These are phyloP conservation scores for Gephyroberyx darwinii DNA, from an alignment of 2,797 vertebrate genomes.

Conservation along the genomic window DNA sequence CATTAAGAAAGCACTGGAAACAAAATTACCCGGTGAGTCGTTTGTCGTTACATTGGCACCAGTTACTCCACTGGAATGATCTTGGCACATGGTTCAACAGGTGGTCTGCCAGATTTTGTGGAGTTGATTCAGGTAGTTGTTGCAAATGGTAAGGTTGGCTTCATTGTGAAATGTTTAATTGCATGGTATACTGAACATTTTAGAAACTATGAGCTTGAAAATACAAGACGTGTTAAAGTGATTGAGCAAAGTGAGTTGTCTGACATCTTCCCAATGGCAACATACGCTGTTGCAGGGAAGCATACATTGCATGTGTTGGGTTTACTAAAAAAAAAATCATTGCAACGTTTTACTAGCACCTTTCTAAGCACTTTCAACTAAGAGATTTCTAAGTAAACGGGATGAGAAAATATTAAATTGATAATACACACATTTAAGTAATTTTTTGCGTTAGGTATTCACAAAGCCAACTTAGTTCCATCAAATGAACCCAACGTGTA, in stretches of 20 bases:
- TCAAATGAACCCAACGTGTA: too few relatives aligned
- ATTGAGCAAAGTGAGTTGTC: slow-evolving; percentile 32
- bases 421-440: too few relatives aligned
- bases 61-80: slow-evolving; percentile 41
- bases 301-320: too few relatives aligned
- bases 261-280: slow-evolving; percentile 27
- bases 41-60: slow-evolving; percentile 30
- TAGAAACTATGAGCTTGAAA: slow-evolving; percentile 36
- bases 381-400: too few relatives aligned
- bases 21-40: slow-evolving; percentile 13
- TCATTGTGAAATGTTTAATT: slow-evolving; percentile 43
- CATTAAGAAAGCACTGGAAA: slow-evolving; percentile 12
- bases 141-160: slow-evolving; percentile 4
- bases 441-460: too few relatives aligned
- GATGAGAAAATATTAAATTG: too few relatives aligned
- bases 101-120: slow-evolving; percentile 29
- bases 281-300: slow-evolving; percentile 29
- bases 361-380: too few relatives aligned
- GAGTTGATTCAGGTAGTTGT: slow-evolving; percentile 23
- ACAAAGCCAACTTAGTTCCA: too few relatives aligned
- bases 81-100: slow-evolving; percentile 38
- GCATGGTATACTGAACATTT: slow-evolving; percentile 39
- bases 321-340: too few relatives aligned
- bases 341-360: too few relatives aligned
- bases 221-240: slow-evolving; percentile 15